Base-by-base conservation (phyloP, 92 coral and sea anemone genomes). In the Parazoanthus atlanticus region DNA sequence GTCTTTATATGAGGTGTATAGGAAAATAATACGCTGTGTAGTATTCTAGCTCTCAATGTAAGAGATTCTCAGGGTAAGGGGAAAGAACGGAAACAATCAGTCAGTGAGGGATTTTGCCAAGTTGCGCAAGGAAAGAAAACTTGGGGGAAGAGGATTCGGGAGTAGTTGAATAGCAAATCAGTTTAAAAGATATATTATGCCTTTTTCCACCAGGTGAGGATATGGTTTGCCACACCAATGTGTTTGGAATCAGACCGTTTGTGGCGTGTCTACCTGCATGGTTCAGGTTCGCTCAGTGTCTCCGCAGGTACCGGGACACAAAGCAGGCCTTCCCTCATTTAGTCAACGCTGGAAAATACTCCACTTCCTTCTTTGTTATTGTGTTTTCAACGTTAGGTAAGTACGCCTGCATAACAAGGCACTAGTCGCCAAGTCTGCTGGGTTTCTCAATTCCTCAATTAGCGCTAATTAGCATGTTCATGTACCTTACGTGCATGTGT, bases 221-320 rank as follows among this genome's bases (percentile, higher is more conserved):
- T 0, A 88, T 89, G 88, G 91, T 95, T 31, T 97, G 99, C 88
- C 95, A 93, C 89, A 92, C 97, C 56, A 95, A 93, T 31, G 81
- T 97, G 40, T 94, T 92, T 61, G 97, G 99, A 66, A 88, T 95
- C 74, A 89, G 99, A 41, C 99, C 99, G 31, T 12, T 97, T 5
- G 94, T 97, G 34, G 98, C 98, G 8, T 97, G 99, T 89, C 92
- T 97, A 72, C 99, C 99, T 23, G 98, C 99, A 30, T 97, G 99
- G 99, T 97, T 95, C 83, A 92, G 99, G 23, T 97, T 97, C 80
- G 99, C 98, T n/a, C 99, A 97, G 89, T 97, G 99, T 82, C 87
- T 97, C 25, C 89, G 99, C 75, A 95, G 99, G 91, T 97, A 95
- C 89, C 90, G 89, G n/a, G 99, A 97, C 89, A 97, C 99, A 0